A percentile compares a stretch with the other conserved stretches of the same genome.
Evolutionary conservation across 2,888 invertebrate genomes (phyloP).

Genomic region (Machimus rusticus): DNA sequence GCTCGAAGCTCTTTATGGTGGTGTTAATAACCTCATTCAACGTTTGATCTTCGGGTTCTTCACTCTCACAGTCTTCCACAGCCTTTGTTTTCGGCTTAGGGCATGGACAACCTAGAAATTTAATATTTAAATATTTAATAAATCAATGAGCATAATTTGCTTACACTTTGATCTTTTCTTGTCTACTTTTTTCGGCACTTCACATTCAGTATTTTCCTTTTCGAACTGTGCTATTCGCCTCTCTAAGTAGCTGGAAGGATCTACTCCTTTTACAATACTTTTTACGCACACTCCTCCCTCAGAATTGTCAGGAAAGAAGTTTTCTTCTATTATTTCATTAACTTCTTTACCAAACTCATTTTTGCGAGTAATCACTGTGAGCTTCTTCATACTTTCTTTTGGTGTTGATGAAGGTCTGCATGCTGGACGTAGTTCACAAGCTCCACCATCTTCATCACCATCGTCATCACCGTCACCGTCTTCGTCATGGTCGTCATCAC

Average conservation of each 20-base stretch:
- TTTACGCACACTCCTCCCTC: not conserved
- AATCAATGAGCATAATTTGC: not conserved
- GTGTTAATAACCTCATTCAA: not conserved
- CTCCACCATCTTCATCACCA: not conserved
- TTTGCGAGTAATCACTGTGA: not conserved
- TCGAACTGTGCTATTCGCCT: not conserved
- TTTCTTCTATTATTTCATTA: not conserved
- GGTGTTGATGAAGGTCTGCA: not conserved
- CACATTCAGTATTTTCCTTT: not conserved
- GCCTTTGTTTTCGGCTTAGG: not conserved
- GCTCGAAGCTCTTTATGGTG: not conserved
- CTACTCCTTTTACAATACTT: not conserved
- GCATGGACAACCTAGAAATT: not conserved
- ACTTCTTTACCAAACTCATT: not conserved
- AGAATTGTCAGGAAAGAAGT: not conserved
- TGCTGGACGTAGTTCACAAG: not conserved
- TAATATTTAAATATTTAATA: not conserved
- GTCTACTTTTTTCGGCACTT: not conserved
- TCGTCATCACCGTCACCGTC: not conserved
- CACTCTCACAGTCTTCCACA: not conserved
- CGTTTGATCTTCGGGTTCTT: not conserved
- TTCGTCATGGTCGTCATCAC: not conserved
- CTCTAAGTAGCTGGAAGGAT: not conserved
- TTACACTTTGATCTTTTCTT: not conserved
- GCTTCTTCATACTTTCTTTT: not conserved